A percentile compares a stretch with the other conserved stretches of the same genome.
Evolutionary conservation across 2,888 invertebrate genomes (phyloP).

Genomic region (Eutolmus rufibarbis): DNA sequence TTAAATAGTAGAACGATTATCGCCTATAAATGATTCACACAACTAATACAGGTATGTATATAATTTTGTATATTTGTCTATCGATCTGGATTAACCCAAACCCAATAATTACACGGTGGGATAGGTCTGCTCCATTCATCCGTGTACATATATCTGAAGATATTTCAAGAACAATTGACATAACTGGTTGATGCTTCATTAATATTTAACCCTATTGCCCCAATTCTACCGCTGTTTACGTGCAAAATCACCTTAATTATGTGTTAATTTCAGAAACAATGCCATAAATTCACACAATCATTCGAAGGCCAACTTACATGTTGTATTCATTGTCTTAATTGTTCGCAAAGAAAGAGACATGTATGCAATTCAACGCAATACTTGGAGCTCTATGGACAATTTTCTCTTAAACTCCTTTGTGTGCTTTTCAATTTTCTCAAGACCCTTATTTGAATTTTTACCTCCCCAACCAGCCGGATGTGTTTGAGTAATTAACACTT

Average conservation of each 20-base stretch:
- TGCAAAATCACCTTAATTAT: neutral
- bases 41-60: neutral
- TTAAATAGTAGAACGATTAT: neutral
- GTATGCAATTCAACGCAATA: neutral
- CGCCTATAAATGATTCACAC: no score
- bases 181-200: neutral
- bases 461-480: neutral
- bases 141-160: neutral
- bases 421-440: neutral
- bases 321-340: neutral
- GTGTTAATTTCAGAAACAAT: neutral
- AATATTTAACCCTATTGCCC: neutral
- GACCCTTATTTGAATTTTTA: neutral
- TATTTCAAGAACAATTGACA: neutral
- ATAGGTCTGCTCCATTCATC: neutral
- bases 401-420: neutral
- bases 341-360: neutral
- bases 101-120: neutral
- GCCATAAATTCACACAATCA: neutral
- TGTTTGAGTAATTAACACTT: neutral
- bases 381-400: neutral
- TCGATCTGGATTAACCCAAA: neutral
- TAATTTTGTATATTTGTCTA: neutral
- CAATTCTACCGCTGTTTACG: neutral
- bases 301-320: neutral